Evolutionary conservation across 2,888 invertebrate genomes (phyloP).

Genomic region (Labia minor): DNA sequence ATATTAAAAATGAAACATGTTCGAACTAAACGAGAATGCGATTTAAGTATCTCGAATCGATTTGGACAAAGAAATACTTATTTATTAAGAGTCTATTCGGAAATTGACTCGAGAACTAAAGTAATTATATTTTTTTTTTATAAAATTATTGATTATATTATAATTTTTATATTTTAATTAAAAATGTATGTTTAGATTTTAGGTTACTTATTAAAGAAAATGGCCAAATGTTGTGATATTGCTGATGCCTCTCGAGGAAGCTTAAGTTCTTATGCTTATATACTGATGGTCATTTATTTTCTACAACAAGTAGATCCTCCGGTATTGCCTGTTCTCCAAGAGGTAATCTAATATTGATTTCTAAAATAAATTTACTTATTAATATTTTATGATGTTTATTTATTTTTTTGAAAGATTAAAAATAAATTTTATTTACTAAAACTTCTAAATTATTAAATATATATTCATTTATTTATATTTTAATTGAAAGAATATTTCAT

Average conservation of each 20-base stretch:
- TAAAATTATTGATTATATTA: neutral
- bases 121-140: conserved; percentile 27
- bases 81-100: conserved; percentile 40
- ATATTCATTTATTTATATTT: no score
- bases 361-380: neutral
- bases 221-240: conserved; percentile 46
- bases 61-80: conserved; percentile 45
- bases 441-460: conserved; percentile 17
- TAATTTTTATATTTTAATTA: neutral
- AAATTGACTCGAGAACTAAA: conserved; percentile 41
- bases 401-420: no score
- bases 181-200: conserved; percentile 31
- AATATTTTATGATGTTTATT: neutral
- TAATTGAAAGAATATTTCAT: no score
- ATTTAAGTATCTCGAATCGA: conserved; percentile 48
- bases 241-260: conserved; percentile 49
- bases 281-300: conserved; percentile 46
- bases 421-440: conserved; percentile 17
- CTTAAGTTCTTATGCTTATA: conserved; percentile 49
- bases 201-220: conserved; percentile 43
- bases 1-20: conserved; percentile 45
- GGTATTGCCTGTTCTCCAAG: conserved; percentile 47
- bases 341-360: no score
- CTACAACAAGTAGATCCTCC: conserved; percentile 45
- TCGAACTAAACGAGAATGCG: conserved; percentile 40